Base-by-base conservation (phyloP, 2,888 invertebrate genomes). In the Tenthredo notha region DNA sequence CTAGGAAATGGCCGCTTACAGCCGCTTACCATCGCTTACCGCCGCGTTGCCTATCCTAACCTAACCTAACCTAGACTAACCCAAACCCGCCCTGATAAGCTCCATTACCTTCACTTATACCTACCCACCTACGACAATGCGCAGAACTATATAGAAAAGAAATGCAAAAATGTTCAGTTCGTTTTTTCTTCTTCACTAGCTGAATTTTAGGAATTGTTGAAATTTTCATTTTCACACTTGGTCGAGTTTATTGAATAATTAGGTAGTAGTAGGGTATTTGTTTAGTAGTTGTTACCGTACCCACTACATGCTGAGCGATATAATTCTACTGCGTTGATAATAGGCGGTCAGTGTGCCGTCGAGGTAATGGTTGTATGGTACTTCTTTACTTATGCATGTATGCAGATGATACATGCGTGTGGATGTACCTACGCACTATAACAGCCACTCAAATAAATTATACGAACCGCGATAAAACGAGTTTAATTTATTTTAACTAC, bases 401-500 rank as follows among this genome's bases (percentile, higher is more conserved):
- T 21, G 25, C 18, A n/a, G 29, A 77, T 77, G 33, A 54, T 21
- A 21, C 40, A 47, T 6, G 37, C 21, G 29, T 40, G 33, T 67
- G 7, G 21, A 77, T 29, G 25, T 25, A 61, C 2, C 18, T 37
- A 40, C 75, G 25, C 43, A 75, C 75, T 15, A 15, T 75, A 47
- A 10, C 25, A 84, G 87, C 87, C 87, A 86, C 90, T 88, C 88
- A 90, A 89, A 90, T 90, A 90, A 91, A 90, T 91, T 89, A 90
- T 88, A 87, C 87, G 84, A 85, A 86, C 86, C 84, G 87, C 89
- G 88, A 91, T 90, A 90, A 90, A 91, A 89, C 89, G 89, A 89
- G 89, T 90, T 91, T 90, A 91, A 92, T 92, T 92, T 91, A 92
- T 90, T 92, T 91, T 90, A 91, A 91, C 91, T 88, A 87, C 90